A percentile compares a stretch with the other conserved stretches of the same genome.
Evolutionary conservation across 2,888 invertebrate genomes (phyloP).

Genomic region (Diachrysia chrysitis): DNA sequence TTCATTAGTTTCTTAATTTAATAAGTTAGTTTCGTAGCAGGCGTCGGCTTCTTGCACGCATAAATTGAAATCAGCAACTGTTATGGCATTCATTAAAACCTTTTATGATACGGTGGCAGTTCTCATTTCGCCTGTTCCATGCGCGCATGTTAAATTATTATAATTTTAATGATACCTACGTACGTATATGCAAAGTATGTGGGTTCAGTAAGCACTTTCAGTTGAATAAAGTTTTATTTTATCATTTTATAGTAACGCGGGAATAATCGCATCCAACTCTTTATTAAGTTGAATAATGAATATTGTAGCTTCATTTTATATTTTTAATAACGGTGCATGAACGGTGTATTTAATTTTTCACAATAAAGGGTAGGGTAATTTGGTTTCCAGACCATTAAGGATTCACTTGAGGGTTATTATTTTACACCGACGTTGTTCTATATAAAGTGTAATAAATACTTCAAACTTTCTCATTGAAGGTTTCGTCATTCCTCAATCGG

Average conservation of each 20-base stretch:
- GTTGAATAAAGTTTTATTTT: slow-evolving; percentile 50
- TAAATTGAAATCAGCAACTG: slow-evolving; percentile 74
- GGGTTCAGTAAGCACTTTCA: slow-evolving; percentile 39
- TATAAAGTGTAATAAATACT: slow-evolving; percentile 11
- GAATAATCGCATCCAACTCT: slow-evolving; percentile 40
- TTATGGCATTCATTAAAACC: slow-evolving; percentile 74
- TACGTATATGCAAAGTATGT: slow-evolving; percentile 44
- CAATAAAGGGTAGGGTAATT: not conserved
- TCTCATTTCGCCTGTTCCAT: slow-evolving; percentile 65
- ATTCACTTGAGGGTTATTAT: slow-evolving; percentile 24
- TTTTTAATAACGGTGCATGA: slow-evolving; percentile 24
- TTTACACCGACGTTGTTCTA: slow-evolving; percentile 8
- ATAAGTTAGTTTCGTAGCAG: slow-evolving; percentile 61
- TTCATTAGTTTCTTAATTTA: slow-evolving; percentile 70
- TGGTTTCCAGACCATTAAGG: not conserved
- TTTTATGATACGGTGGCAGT: slow-evolving; percentile 71
- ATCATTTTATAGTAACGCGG: slow-evolving; percentile 44
- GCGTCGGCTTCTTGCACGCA: slow-evolving; percentile 55
- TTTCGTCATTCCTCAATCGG: slow-evolving; percentile 39
- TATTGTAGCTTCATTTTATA: slow-evolving; percentile 31
- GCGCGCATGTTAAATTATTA: slow-evolving; percentile 69
- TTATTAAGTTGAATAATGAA: slow-evolving; percentile 52
- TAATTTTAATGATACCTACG: slow-evolving; percentile 61
- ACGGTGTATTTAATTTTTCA: slow-evolving; percentile 11
- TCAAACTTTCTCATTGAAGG: slow-evolving; percentile 29